These are phyloP conservation scores for Tychaedon coryphoeus DNA, from an alignment of 2,113 vertebrate species.

Conservation along the genomic window DNA sequence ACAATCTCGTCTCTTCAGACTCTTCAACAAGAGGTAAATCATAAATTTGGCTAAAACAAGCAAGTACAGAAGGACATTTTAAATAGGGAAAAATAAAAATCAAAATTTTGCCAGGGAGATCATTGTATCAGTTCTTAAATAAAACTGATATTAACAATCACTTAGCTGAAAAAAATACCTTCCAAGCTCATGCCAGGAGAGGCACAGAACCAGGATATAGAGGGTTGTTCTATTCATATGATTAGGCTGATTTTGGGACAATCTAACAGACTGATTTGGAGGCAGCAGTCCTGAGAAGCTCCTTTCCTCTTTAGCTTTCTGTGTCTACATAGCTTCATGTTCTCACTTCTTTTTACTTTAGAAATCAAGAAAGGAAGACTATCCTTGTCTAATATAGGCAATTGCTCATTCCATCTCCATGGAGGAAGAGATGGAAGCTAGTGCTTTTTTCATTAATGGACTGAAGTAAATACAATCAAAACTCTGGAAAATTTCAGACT, in stretches of 20 bases:
- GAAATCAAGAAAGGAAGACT: background rate
- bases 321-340: background rate
- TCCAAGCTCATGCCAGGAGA: background rate
- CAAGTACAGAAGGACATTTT: background rate
- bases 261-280: background rate
- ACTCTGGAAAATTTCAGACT: background rate
- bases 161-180: background rate
- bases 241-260: background rate
- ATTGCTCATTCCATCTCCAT: background rate
- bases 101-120: background rate
- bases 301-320: background rate
- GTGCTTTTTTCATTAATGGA: background rate
- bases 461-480: background rate
- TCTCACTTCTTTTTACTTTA: background rate
- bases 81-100: background rate
- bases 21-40: background rate
- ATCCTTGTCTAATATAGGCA: background rate
- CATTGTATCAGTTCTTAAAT: background rate
- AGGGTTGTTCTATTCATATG: background rate
- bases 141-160: background rate
- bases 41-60: background rate
- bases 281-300: background rate
- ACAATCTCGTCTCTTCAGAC: background rate
- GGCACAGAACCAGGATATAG: background rate
- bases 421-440: background rate